Conservation (phyloP, 53 echinoderm and acorn worm genomes). For the Holothuria leucospilota region DNA sequence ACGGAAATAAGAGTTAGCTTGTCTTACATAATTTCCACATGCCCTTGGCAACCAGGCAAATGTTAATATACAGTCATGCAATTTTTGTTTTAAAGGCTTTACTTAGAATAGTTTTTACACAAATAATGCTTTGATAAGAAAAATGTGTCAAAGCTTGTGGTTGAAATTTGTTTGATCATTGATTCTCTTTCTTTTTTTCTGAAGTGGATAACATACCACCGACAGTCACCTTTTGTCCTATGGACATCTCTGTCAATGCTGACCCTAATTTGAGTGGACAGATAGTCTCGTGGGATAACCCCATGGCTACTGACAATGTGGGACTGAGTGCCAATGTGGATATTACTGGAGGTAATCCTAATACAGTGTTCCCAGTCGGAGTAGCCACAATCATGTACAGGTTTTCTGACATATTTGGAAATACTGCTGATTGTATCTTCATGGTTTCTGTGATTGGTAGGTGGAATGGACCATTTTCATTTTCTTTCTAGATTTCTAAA, state of each 20-base stretch:
- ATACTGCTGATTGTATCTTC: conserved; percentile 9
- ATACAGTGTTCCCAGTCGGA: conserved; percentile 14
- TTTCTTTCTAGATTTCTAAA: no score
- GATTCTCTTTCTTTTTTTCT: neutral
- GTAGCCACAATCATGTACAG: neutral
- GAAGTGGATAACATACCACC: conserved; percentile 2
- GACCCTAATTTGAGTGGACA: conserved; percentile 9
- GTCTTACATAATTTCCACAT: no score
- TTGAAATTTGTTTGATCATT: no score
- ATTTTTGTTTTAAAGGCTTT: no score
- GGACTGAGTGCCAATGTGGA: neutral
- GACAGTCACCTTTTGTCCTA: neutral
- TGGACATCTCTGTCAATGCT: neutral
- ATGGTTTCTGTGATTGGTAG: neutral
- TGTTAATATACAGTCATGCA: no score
- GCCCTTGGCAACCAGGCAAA: no score
- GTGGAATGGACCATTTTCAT: neutral
- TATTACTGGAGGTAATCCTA: conserved; percentile 12
- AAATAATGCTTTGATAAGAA: no score
- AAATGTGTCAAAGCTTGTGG: no score
- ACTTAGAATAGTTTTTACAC: no score
- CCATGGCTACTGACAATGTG: conserved; percentile 2
- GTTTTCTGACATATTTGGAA: conserved; percentile 29
- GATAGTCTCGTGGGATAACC: neutral
- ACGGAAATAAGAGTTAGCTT: no score